Percentiles rank a stretch among this genome's conserved stretches.
Evolutionary conservation across 2,888 invertebrate species (phyloP).

Genomic region (Papilio gigon): DNA sequence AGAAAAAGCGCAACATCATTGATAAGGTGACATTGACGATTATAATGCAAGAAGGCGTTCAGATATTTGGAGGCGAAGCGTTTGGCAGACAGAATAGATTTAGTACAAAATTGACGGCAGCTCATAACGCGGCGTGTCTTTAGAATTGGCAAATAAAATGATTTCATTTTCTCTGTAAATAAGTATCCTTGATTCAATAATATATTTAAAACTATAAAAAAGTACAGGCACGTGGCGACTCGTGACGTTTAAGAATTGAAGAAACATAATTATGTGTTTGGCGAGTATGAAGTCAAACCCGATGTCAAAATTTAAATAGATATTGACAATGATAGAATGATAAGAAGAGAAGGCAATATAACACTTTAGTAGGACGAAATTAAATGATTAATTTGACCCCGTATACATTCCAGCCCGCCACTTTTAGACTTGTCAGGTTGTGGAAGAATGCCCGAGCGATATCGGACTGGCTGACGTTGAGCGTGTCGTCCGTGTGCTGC

Average conservation of each 20-base stretch:
- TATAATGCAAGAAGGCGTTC: too few relatives aligned
- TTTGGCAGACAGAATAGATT: too few relatives aligned
- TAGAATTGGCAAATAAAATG: too few relatives aligned
- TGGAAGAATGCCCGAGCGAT: slow-evolving; percentile 51
- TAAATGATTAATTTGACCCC: slow-evolving; percentile 57
- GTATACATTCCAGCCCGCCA: slow-evolving; percentile 45
- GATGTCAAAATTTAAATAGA: slow-evolving; percentile 18
- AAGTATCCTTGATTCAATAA: too few relatives aligned
- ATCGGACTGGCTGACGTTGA: slow-evolving; percentile 51
- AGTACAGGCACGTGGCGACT: not conserved
- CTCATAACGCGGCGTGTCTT: too few relatives aligned
- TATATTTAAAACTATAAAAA: not conserved
- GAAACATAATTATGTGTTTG: not conserved
- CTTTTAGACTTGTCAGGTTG: slow-evolving; percentile 52
- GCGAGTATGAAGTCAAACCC: not conserved
- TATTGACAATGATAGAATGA: slow-evolving; percentile 18
- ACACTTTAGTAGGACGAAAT: slow-evolving; percentile 4
- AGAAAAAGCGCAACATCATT: too few relatives aligned
- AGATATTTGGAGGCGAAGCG: too few relatives aligned
- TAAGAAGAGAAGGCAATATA: slow-evolving; percentile 3
- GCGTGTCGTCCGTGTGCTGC: slow-evolving; percentile 53
- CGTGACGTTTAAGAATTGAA: not conserved
- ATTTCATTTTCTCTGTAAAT: too few relatives aligned
- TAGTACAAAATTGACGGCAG: too few relatives aligned
- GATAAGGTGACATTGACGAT: too few relatives aligned